Conservation (phyloP, 53 echinoderm and acorn worm genomes). For the Actinopyga echinites region DNA sequence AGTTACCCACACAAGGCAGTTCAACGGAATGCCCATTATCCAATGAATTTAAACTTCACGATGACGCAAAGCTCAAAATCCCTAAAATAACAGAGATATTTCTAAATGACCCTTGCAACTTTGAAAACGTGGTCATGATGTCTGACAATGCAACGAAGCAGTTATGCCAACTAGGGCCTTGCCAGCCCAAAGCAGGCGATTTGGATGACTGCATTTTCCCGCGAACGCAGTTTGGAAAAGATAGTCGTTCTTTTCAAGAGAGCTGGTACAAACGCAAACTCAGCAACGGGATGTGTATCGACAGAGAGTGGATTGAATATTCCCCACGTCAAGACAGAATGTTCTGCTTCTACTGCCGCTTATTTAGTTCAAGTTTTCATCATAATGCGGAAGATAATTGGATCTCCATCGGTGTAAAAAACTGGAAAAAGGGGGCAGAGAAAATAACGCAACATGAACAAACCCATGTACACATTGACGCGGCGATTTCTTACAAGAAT, state of each 20-base stretch:
- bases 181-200: too few species aligned
- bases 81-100: too few species aligned
- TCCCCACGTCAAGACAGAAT: conserved; percentile 4
- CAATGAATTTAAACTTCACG: too few species aligned
- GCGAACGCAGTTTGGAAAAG: neutral
- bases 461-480: neutral
- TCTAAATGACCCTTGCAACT: too few species aligned
- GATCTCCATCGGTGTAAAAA: neutral
- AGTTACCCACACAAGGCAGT: too few species aligned
- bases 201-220: neutral
- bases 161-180: too few species aligned
- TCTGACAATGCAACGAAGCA: too few species aligned
- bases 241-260: neutral
- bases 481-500: neutral
- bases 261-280: neutral
- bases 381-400: conserved; percentile 10
- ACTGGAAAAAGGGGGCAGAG: conserved; percentile 19
- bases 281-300: neutral
- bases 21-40: too few species aligned
- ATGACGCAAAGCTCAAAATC: too few species aligned
- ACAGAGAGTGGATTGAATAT: conserved; percentile 33
- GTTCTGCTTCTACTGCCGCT: conserved; percentile 28
- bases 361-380: neutral
- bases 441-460: conserved; percentile 18
- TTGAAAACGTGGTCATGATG: too few species aligned